phyloP scores from a whole-genome alignment of 1,140 invertebrate genomes.

The Stegodyphus dumicola region DNA sequence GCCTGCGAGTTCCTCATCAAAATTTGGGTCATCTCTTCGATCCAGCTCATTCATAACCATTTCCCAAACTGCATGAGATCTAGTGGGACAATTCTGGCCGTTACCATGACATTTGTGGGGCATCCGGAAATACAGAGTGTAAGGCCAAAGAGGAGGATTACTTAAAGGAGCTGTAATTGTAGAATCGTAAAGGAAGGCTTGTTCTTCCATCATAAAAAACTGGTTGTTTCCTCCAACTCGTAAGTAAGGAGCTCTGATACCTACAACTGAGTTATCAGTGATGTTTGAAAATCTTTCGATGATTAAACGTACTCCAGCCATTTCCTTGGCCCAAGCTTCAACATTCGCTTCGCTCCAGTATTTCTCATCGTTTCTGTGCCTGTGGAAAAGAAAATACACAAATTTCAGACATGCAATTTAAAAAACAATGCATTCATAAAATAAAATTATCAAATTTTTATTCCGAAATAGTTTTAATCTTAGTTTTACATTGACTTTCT shows the following conservation, averaged over 20 bases:
- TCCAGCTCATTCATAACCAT: slow-evolving; percentile 98
- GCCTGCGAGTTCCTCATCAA: slow-evolving; percentile 91
- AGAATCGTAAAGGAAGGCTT: slow-evolving; percentile 94
- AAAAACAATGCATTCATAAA: background rate
- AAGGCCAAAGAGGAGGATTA: slow-evolving; percentile 94
- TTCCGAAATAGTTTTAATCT: too few relatives aligned
- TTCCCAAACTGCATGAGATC: slow-evolving; percentile 92
- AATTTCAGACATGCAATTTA: background rate
- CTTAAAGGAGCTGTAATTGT: slow-evolving; percentile 93
- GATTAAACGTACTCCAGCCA: slow-evolving; percentile 94
- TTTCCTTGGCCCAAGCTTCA: slow-evolving; percentile 96
- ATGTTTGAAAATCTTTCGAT: slow-evolving; percentile 92
- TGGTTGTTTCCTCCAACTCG: slow-evolving; percentile 95
- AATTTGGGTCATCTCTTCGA: slow-evolving; percentile 88
- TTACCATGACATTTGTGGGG: slow-evolving; percentile 94
- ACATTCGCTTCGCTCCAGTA: slow-evolving; percentile 95
- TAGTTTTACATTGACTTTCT: too few relatives aligned
- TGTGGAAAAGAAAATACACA: slow-evolving; percentile 65
- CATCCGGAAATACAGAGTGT: slow-evolving; percentile 98
- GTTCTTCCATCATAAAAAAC: slow-evolving; percentile 98
- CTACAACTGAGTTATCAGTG: slow-evolving; percentile 93
- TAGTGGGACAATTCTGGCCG: slow-evolving; percentile 87
- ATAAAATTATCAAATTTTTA: background rate
- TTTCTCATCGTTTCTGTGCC: slow-evolving; percentile 90
- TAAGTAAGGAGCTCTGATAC: slow-evolving; percentile 91